These are phyloP conservation scores for Ceratitis capitata DNA, from an alignment of 1,140 invertebrate species.

Conservation along the genomic window DNA sequence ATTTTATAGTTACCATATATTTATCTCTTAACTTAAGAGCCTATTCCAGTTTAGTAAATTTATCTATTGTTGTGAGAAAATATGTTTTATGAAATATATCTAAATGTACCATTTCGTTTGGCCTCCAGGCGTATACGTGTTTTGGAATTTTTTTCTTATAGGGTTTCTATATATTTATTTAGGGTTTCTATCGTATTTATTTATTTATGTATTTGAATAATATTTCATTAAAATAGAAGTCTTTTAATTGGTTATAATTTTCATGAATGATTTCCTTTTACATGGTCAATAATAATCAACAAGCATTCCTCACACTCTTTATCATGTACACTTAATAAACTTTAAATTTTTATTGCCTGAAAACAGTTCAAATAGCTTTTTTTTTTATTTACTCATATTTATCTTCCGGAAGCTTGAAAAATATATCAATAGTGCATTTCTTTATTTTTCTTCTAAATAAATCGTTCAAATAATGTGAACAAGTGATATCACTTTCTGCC, in stretches of 20 bases:
- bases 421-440: not conserved
- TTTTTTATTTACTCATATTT: not conserved
- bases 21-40: slow-evolving; percentile 13
- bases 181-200: not conserved
- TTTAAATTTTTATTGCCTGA: not conserved
- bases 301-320: not conserved
- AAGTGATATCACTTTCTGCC: not conserved
- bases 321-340: slow-evolving; percentile 26
- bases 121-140: not conserved
- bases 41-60: not conserved
- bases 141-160: not conserved
- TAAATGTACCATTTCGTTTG: slow-evolving; percentile 26
- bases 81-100: slow-evolving; percentile 18
- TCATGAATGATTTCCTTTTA: not conserved
- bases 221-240: not conserved
- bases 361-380: slow-evolving; percentile 19
- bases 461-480: slow-evolving; percentile 29
- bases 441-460: slow-evolving; percentile 21
- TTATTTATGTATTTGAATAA: not conserved
- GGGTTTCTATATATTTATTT: no score
- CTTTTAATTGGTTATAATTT: slow-evolving; percentile 13
- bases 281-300: not conserved
- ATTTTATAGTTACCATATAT: slow-evolving; percentile 14
- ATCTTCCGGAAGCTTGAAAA: not conserved
- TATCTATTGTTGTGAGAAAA: not conserved